Conservation (phyloP, 2,113 vertebrate genomes). For the Gambusia affinis region DNA sequence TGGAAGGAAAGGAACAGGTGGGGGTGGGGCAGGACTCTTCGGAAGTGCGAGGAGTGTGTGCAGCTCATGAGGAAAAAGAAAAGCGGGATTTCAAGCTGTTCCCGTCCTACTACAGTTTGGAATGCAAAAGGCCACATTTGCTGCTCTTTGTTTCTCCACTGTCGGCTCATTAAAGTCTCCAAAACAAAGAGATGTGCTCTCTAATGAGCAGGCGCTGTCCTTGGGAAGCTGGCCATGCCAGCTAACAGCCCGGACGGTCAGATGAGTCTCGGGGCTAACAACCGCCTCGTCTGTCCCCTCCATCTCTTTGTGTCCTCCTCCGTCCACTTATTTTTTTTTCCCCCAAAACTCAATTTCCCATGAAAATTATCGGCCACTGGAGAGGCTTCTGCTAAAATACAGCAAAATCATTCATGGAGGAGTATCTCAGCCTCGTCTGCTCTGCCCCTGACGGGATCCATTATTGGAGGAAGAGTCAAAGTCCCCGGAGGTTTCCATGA, state of each 20-base stretch:
- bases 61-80: slow-evolving; percentile 14
- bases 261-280: slow-evolving; percentile 56
- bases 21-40: slow-evolving; percentile 2
- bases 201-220: slow-evolving; percentile 78
- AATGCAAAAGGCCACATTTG: slow-evolving; percentile 40
- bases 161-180: slow-evolving; percentile 77
- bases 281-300: slow-evolving; percentile 61
- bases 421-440: slow-evolving; percentile 28
- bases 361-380: slow-evolving; percentile 30
- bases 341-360: slow-evolving; percentile 58
- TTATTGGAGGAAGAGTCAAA: slow-evolving; percentile 45
- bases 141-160: slow-evolving; percentile 60
- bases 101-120: slow-evolving; percentile 39
- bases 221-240: slow-evolving; percentile 73
- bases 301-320: slow-evolving; percentile 49
- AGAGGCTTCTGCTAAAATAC: not conserved
- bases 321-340: slow-evolving; percentile 6
- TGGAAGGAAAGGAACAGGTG: not conserved
- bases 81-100: slow-evolving; percentile 14
- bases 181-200: slow-evolving; percentile 74
- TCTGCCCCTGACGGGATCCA: slow-evolving; percentile 20
- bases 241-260: slow-evolving; percentile 44
- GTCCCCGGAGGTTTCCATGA: slow-evolving; percentile 54
- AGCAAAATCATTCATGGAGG: slow-evolving; percentile 59
- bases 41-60: slow-evolving; percentile 37